Evolutionary conservation across 2,113 vertebrate genomes (phyloP).

Genomic region (Lonchura striata): DNA sequence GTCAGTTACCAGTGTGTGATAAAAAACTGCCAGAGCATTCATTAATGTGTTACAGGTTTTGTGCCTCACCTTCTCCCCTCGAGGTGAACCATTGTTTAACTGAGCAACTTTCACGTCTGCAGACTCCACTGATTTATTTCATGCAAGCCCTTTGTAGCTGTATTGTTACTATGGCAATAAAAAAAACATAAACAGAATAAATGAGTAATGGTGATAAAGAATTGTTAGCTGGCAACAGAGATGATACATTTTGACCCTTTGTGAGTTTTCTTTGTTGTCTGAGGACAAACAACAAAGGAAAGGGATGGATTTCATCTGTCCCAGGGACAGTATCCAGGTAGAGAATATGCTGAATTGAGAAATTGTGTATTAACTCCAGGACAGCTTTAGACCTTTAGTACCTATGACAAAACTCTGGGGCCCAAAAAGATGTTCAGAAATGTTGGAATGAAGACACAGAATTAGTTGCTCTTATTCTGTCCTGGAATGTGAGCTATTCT

Average conservation of each 20-base stretch:
- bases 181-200: constrained; percentile 57
- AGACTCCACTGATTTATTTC: constrained; percentile 57
- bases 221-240: constrained; percentile 49
- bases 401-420: neutral
- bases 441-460: neutral
- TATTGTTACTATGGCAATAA: constrained; percentile 30
- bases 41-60: neutral
- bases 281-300: neutral
- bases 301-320: constrained; percentile 15
- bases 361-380: neutral
- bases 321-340: neutral
- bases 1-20: neutral
- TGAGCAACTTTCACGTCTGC: neutral
- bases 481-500: neutral
- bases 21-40: neutral
- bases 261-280: constrained; percentile 14
- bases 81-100: neutral
- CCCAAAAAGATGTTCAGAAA: neutral
- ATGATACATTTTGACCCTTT: constrained; percentile 26
- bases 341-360: neutral
- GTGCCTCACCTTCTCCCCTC: neutral
- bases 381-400: neutral
- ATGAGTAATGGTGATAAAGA: constrained; percentile 54
- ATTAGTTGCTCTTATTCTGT: neutral
- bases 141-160: constrained; percentile 27